A percentile compares a stretch with the other conserved stretches of the same genome.
Evolutionary conservation across 1,140 invertebrate genomes (phyloP).

Genomic region (Luehdorfia chinensis): DNA sequence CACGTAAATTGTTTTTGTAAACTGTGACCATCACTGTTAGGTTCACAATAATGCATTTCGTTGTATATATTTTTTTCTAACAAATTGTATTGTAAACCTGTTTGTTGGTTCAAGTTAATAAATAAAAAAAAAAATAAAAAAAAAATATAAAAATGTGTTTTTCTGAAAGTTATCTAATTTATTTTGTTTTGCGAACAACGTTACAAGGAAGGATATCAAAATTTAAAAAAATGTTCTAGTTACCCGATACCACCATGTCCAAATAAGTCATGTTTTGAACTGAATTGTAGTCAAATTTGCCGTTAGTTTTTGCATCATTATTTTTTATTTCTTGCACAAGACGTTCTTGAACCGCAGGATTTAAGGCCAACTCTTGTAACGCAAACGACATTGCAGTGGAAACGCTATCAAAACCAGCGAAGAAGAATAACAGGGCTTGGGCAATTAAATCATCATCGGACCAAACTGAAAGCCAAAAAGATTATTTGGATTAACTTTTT

Average conservation of each 20-base stretch:
- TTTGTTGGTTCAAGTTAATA: too few species aligned
- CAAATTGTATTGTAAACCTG: too few species aligned
- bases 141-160: background rate
- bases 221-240: background rate
- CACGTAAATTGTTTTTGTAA: too few species aligned
- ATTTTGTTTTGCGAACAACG: background rate
- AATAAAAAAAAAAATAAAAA: too few species aligned
- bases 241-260: conserved; percentile 75
- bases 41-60: too few species aligned
- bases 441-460: too few species aligned
- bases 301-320: conserved; percentile 78
- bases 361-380: conserved; percentile 73
- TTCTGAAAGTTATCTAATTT: background rate
- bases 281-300: conserved; percentile 70
- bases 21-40: too few species aligned
- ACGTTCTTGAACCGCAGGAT: conserved; percentile 79
- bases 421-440: too few species aligned
- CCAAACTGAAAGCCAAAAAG: too few species aligned
- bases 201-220: background rate
- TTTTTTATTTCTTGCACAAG: too few species aligned
- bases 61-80: too few species aligned
- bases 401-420: conserved; percentile 87
- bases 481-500: too few species aligned
- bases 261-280: conserved; percentile 79
- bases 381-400: conserved; percentile 54